Evolutionary conservation across 2,797 vertebrate species (phyloP), one percentile per base, ranked within the genome.

Genomic region (Diplodus puntazzo): DNA sequence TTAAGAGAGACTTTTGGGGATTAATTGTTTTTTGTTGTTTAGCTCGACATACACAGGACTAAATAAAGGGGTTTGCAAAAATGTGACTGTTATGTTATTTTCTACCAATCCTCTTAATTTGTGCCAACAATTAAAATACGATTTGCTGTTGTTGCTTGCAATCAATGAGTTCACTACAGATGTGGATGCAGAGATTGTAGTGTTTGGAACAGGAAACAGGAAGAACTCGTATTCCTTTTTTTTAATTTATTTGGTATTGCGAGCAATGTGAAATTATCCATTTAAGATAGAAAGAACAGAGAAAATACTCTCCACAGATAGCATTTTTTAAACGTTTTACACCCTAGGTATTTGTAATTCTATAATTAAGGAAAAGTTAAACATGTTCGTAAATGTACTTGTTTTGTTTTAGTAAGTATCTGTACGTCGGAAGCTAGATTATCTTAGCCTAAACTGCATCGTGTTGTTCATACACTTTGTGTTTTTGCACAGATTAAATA

Each of bases 11-110:
- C 80, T 87, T 89, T 82, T 30, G 70, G 70, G 83, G 83, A 90
- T 89, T 90, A 87, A 88, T 88, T 88, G 64, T 81, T 88, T 83
- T 83, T 77, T 65, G 72, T 65, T 81, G 75, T 88, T 89, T 75
- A 64, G 63, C 66, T 80, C 39, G 62, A 68, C 55, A 71, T 52
- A 54, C 68, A 84, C 81, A 84, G 61, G 63, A 60, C 20, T 11
- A 6, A 54, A 67, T 69, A 75, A 80, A 79, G 30, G 53, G 69
- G 62, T 62, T 75, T 12, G 65, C 82, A 71, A 81, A 70, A 88
- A 52, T 61, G 50, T 48, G 23, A 73, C 55, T 58, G 59, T 53
- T n/a, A 11, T 71, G 64, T 43, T 57, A 59, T 43, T 23, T 64
- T 68, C 71, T 21, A 60, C 43, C 48, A 75, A 6, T 63, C 50